A percentile compares a stretch with the other conserved stretches of the same genome.
phyloP scores from a whole-genome alignment of 2,113 vertebrate genomes.

The Neotoma lepida region DNA sequence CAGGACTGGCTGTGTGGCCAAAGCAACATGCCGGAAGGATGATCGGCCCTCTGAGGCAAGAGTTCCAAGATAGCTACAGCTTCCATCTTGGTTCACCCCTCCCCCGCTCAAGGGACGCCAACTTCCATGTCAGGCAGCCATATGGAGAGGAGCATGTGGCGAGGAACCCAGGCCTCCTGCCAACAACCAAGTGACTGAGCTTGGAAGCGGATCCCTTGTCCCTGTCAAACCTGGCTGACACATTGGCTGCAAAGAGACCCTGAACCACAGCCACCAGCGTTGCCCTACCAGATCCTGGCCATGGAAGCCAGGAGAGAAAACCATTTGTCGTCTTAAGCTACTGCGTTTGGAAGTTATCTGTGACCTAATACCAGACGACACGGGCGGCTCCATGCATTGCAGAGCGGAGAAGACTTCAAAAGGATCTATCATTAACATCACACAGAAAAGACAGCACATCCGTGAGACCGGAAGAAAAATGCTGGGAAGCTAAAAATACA shows the following conservation, averaged over 20 bases:
- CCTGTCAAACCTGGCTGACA: background rate
- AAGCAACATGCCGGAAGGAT: too few species aligned
- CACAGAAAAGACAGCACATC: background rate
- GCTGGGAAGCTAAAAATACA: background rate
- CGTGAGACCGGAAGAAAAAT: background rate
- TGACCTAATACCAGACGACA: background rate
- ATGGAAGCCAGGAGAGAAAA: background rate
- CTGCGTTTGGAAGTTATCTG: background rate
- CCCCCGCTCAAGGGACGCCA: background rate
- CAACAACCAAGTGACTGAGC: slow-evolving; percentile 34
- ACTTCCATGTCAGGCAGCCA: slow-evolving; percentile 41
- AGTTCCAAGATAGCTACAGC: background rate
- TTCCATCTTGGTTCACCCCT: background rate
- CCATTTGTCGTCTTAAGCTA: background rate
- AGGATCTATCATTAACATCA: background rate
- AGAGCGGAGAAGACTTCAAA: slow-evolving; percentile 3
- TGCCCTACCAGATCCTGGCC: slow-evolving; percentile 19
- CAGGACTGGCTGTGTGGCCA: background rate
- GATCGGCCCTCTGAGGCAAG: background rate
- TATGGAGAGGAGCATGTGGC: slow-evolving; percentile 2
- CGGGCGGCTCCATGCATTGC: background rate
- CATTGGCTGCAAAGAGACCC: background rate
- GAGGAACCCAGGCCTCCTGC: slow-evolving; percentile 25
- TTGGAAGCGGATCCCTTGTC: background rate
- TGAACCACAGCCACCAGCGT: background rate